A percentile compares a stretch with the other conserved stretches of the same genome.
These are phyloP conservation scores for Apomyelois bistriatella DNA, from an alignment of 2,888 invertebrate genomes.

Conservation along the genomic window DNA sequence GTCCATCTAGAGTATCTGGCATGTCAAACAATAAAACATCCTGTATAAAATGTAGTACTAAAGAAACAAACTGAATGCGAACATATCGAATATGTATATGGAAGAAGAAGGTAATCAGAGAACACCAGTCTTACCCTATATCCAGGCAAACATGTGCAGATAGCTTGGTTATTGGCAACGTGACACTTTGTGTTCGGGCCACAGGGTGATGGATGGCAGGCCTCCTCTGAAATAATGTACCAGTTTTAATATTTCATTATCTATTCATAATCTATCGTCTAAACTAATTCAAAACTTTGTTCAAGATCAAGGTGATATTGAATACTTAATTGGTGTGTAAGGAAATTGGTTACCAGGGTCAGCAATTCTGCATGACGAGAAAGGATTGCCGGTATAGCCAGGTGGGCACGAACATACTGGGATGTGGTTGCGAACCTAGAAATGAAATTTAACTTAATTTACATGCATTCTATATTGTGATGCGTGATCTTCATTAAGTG, in stretches of 20 bases:
- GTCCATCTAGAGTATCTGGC: too few relatives aligned
- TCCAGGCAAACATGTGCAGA: conserved; percentile 89
- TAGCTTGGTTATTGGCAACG: conserved; percentile 86
- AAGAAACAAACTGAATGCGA: too few relatives aligned
- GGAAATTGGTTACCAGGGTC: conserved; percentile 82
- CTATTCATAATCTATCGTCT: neutral
- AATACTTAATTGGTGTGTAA: too few relatives aligned
- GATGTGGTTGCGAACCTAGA: conserved; percentile 83
- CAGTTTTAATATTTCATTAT: neutral
- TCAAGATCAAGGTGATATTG: neutral
- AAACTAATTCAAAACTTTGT: neutral
- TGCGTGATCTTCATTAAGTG: too few relatives aligned
- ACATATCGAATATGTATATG: neutral
- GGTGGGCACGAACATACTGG: conserved; percentile 89
- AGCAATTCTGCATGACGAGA: conserved; percentile 83
- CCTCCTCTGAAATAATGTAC: conserved; percentile 82
- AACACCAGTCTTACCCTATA: conserved; percentile 65
- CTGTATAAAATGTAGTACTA: too few relatives aligned
- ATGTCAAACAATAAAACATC: too few relatives aligned
- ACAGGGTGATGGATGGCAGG: conserved; percentile 91
- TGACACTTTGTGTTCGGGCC: conserved; percentile 90
- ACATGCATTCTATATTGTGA: too few relatives aligned
- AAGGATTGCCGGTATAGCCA: conserved; percentile 90
- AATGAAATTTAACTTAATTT: conserved; percentile 9
- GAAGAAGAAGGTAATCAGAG: neutral